phyloP scores from a whole-genome alignment of 2,797 vertebrate genomes.

The Dromococcyx pavoninus region DNA sequence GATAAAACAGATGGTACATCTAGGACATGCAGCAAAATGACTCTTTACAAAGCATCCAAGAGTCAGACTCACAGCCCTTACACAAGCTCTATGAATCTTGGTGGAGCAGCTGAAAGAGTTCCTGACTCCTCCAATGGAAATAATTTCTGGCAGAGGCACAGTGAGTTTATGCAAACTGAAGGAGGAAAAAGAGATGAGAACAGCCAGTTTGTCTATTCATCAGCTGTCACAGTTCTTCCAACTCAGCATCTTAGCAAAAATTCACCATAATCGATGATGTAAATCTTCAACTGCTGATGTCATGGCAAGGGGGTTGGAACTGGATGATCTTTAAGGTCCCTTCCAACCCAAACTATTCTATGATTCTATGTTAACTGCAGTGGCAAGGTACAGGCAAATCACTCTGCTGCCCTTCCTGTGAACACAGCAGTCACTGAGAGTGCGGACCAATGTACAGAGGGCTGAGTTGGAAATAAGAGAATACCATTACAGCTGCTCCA shows the following conservation, averaged over 20 bases:
- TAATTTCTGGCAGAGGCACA: conserved; percentile 45
- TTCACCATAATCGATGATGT: background rate
- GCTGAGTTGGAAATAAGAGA: background rate
- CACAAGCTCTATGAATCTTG: conserved; percentile 39
- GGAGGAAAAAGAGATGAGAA: conserved; percentile 10
- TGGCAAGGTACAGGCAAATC: background rate
- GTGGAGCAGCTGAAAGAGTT: conserved; percentile 32
- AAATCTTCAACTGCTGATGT: background rate
- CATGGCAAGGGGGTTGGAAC: too few relatives aligned
- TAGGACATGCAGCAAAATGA: conserved; percentile 46
- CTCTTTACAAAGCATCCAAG: conserved; percentile 23
- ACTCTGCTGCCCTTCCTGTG: background rate
- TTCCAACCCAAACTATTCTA: too few relatives aligned
- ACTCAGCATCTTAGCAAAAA: conserved; percentile 12
- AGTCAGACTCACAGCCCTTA: conserved; percentile 28
- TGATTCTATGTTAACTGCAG: background rate
- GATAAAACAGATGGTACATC: conserved; percentile 49
- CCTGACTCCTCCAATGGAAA: conserved; percentile 43
- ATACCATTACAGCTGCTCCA: background rate
- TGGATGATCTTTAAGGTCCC: too few relatives aligned
- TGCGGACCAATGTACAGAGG: background rate
- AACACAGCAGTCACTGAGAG: background rate
- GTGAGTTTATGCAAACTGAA: conserved; percentile 6
- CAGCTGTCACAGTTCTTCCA: conserved; percentile 32
- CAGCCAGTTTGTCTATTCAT: background rate